A percentile compares a stretch with the other conserved stretches of the same genome.
These are phyloP conservation scores for Athetis lepigone DNA, from an alignment of 2,888 invertebrate species.

Conservation along the genomic window DNA sequence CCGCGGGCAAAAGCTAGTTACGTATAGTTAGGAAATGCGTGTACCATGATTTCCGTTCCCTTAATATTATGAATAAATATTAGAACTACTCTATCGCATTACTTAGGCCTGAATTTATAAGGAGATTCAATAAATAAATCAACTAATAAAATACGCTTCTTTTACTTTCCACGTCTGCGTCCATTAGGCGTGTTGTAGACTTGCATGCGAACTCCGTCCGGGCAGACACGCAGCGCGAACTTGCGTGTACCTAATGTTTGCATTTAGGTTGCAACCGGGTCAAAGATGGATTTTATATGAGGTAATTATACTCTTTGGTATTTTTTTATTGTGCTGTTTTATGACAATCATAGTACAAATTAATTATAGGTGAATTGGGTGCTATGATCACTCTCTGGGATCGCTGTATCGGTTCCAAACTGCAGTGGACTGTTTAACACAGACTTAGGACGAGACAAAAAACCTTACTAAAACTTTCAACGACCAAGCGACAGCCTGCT, in stretches of 20 bases:
- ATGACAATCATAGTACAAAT: constrained; percentile 44
- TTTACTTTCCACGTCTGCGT: constrained; percentile 49
- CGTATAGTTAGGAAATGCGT: no score
- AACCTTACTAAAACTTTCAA: no score
- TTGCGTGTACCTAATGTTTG: constrained; percentile 87
- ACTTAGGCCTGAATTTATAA: no score
- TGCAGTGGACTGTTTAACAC: no score
- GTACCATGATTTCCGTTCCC: no score
- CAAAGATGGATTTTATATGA: constrained; percentile 85
- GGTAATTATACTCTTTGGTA: constrained; percentile 61
- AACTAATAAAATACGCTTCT: constrained; percentile 48
- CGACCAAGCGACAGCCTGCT: no score
- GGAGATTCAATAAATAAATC: not conserved
- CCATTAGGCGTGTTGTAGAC: constrained; percentile 66
- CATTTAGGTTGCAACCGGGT: constrained; percentile 86
- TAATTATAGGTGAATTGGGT: constrained; percentile 4
- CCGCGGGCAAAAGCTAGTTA: no score
- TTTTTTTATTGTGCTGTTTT: constrained; percentile 41
- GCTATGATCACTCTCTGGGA: no score
- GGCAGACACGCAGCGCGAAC: constrained; percentile 75
- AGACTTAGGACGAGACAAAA: no score
- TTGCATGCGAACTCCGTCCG: constrained; percentile 76
- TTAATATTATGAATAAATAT: not conserved
- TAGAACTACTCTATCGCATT: no score
- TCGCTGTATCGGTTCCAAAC: no score